A percentile compares a stretch with the other conserved stretches of the same genome.
Evolutionary conservation across 2,797 vertebrate species (phyloP).

Genomic region (Melanotaenia nigrans): DNA sequence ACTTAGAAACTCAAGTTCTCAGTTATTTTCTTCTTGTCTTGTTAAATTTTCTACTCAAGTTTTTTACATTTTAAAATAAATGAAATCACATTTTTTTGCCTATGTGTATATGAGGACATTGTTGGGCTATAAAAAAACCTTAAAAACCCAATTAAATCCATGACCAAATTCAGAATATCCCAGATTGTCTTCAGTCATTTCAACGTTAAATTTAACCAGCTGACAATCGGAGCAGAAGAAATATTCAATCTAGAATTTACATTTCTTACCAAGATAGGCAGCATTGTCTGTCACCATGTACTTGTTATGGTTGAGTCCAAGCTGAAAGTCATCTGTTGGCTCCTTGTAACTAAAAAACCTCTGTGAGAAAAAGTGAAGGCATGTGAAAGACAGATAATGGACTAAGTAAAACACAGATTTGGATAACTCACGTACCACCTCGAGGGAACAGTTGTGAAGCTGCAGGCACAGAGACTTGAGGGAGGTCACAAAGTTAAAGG

Average conservation of each 20-base stretch:
- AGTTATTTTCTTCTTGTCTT: too few species aligned
- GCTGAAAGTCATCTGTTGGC: constrained; percentile 80
- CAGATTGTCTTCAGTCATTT: neutral
- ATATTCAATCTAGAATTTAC: too few species aligned
- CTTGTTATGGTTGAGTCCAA: constrained; percentile 92
- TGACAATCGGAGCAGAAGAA: too few species aligned
- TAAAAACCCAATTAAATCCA: too few species aligned
- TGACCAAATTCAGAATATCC: too few species aligned
- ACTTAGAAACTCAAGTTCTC: too few species aligned
- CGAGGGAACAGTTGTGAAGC: constrained; percentile 88
- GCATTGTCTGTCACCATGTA: constrained; percentile 93
- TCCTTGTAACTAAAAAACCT: constrained; percentile 89
- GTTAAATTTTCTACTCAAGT: too few species aligned
- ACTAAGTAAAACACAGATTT: neutral
- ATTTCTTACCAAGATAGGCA: constrained; percentile 88
- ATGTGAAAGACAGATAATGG: neutral
- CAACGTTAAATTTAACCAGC: too few species aligned
- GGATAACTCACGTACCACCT: constrained; percentile 85
- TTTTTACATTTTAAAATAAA: too few species aligned
- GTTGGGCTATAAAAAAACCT: too few species aligned
- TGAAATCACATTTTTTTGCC: too few species aligned
- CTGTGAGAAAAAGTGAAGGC: constrained; percentile 62
- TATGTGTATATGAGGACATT: too few species aligned
- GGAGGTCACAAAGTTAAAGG: constrained; percentile 92
- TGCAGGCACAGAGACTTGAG: constrained; percentile 91